Percentiles rank a stretch among this genome's conserved stretches.
phyloP scores from a whole-genome alignment of 2,888 invertebrate species.

The Callimorpha dominula region DNA sequence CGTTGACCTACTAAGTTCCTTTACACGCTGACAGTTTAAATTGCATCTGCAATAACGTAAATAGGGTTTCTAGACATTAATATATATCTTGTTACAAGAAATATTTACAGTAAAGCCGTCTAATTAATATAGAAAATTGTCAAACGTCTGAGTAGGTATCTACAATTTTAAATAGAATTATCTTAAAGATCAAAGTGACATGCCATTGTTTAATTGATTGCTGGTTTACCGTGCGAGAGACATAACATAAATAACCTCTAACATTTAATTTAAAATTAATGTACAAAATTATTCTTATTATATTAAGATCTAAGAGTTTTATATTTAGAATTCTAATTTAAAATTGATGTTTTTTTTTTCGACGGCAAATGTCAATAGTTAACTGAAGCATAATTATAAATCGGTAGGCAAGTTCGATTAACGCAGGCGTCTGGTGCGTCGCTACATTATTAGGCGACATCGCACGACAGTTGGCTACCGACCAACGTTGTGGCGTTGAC shows the following conservation, averaged over 20 bases:
- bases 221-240: slow-evolving; percentile 31
- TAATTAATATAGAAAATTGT: slow-evolving; percentile 17
- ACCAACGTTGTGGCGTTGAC: slow-evolving; percentile 79
- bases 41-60: slow-evolving; percentile 4
- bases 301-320: slow-evolving; percentile 9
- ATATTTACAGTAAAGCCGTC: slow-evolving; percentile 10
- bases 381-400: slow-evolving; percentile 55
- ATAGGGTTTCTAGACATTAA: slow-evolving; percentile 7
- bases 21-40: slow-evolving; percentile 12
- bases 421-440: slow-evolving; percentile 33
- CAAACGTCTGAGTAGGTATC: slow-evolving; percentile 2
- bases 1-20: slow-evolving; percentile 28
- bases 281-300: slow-evolving; percentile 29
- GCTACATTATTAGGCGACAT: slow-evolving; percentile 49
- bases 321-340: slow-evolving; percentile 14
- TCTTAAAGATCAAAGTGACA: slow-evolving; percentile 42
- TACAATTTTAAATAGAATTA: slow-evolving; percentile 16
- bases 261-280: slow-evolving; percentile 34
- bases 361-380: slow-evolving; percentile 55
- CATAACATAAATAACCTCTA: slow-evolving; percentile 36
- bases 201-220: slow-evolving; percentile 45
- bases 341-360: slow-evolving; percentile 19
- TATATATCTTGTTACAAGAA: slow-evolving; percentile 10
- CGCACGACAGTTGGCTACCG: slow-evolving; percentile 73
- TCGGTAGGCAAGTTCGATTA: slow-evolving; percentile 53